Percentiles rank a stretch among this genome's conserved stretches.
phyloP scores from a whole-genome alignment of 2,113 vertebrate species.

The Danionella cerebrum region DNA sequence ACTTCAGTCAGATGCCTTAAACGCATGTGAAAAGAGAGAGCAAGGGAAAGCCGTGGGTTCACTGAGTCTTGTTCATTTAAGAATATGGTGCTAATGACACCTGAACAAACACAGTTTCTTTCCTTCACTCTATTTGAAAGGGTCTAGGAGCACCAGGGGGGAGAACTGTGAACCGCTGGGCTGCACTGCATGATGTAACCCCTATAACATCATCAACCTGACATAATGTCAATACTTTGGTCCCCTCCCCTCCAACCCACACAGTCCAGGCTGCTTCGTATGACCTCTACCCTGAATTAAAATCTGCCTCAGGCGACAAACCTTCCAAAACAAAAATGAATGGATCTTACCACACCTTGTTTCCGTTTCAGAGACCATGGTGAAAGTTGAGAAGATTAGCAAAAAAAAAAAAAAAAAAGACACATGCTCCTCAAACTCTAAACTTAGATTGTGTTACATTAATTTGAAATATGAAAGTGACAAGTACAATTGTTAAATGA shows the following conservation, averaged over 20 bases:
- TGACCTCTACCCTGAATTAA: neutral
- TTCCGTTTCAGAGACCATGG: neutral
- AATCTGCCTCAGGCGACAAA: neutral
- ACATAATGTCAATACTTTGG: constrained; percentile 13
- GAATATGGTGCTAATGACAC: neutral
- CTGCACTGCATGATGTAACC: neutral
- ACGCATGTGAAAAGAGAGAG: constrained; percentile 24
- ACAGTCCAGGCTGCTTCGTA: neutral
- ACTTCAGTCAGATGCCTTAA: constrained; percentile 12
- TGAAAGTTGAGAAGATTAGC: neutral
- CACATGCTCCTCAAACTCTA: too few relatives aligned
- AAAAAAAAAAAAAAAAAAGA: neutral
- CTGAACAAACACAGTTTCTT: constrained; percentile 19
- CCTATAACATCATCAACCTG: constrained; percentile 12
- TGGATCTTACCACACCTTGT: neutral
- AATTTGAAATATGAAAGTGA: too few relatives aligned
- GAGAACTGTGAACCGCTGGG: neutral
- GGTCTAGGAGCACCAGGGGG: neutral
- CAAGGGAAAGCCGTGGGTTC: neutral
- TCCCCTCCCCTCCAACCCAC: neutral
- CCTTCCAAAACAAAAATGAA: neutral
- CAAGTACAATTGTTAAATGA: too few relatives aligned
- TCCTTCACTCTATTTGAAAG: neutral
- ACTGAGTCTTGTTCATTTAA: neutral
- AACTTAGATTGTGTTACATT: too few relatives aligned